Conservation (phyloP, 1,140 invertebrate species). For the Zaprionus davidi region DNA sequence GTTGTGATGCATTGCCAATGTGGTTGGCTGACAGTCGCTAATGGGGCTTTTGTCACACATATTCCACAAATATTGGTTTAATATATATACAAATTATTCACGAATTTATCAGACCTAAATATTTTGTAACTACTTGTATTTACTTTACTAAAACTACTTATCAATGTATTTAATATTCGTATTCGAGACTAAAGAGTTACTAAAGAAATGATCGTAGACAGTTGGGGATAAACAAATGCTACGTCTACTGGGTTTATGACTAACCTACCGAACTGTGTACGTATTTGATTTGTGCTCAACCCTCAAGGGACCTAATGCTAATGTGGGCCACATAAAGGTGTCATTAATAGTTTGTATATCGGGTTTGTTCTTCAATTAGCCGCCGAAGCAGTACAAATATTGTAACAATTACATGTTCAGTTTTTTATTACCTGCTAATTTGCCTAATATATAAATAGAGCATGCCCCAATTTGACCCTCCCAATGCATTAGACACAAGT, state of each 20-base stretch:
- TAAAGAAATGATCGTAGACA: background rate
- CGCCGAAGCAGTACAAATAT: conserved; percentile 54
- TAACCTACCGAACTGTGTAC: background rate
- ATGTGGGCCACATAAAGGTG: conserved; percentile 81
- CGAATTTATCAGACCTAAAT: background rate
- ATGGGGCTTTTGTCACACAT: conserved; percentile 65
- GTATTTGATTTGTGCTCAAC: conserved; percentile 13
- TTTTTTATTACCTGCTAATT: conserved; percentile 77
- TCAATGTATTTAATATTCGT: background rate
- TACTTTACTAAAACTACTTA: background rate
- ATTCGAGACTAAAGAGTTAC: background rate
- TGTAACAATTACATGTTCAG: conserved; percentile 75
- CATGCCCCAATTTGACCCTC: conserved; percentile 31
- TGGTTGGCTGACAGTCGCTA: conserved; percentile 67
- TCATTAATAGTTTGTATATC: conserved; percentile 77
- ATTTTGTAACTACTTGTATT: background rate
- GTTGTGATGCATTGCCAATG: conserved; percentile 64
- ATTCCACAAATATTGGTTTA: background rate
- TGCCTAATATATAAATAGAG: conserved; percentile 75
- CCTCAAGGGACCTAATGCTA: conserved; percentile 40
- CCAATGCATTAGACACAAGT: conserved; percentile 58
- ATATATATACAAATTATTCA: conserved; percentile 4
- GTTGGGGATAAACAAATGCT: background rate
- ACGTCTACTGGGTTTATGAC: conserved; percentile 25
- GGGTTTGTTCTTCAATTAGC: conserved; percentile 74